Evolutionary conservation across 2,113 vertebrate species (phyloP).

Genomic region (Oenanthe oenanthe): DNA sequence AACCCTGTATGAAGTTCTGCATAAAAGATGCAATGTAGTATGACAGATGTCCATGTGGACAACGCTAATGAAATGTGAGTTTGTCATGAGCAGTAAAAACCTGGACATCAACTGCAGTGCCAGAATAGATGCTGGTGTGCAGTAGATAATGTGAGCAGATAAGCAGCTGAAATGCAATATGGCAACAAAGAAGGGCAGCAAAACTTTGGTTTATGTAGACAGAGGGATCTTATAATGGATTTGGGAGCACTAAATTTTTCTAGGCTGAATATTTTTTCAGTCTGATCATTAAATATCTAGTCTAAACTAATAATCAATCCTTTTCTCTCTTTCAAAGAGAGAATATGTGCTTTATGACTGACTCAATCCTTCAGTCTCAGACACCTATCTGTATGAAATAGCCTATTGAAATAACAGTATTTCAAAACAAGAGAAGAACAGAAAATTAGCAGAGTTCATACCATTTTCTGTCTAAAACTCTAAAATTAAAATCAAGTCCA

Average conservation of each 20-base stretch:
- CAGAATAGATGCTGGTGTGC: background rate
- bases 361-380: background rate
- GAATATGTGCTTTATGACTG: background rate
- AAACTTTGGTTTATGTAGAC: background rate
- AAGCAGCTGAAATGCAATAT: background rate
- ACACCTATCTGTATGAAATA: background rate
- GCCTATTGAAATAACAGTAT: background rate
- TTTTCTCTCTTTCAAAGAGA: background rate
- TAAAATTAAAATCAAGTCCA: background rate
- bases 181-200: background rate
- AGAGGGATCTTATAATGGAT: background rate
- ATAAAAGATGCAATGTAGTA: background rate
- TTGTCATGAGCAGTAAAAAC: slow-evolving; percentile 13
- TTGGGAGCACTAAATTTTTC: background rate
- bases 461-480: background rate
- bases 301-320: background rate
- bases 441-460: background rate
- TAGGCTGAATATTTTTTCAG: background rate
- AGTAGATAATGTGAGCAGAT: background rate
- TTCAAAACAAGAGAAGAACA: background rate
- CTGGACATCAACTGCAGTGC: background rate
- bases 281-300: background rate
- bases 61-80: background rate
- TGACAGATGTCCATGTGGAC: background rate
- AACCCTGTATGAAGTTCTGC: background rate